Conservation (phyloP, 2,113 vertebrate species). For the Macaca nemestrina region DNA sequence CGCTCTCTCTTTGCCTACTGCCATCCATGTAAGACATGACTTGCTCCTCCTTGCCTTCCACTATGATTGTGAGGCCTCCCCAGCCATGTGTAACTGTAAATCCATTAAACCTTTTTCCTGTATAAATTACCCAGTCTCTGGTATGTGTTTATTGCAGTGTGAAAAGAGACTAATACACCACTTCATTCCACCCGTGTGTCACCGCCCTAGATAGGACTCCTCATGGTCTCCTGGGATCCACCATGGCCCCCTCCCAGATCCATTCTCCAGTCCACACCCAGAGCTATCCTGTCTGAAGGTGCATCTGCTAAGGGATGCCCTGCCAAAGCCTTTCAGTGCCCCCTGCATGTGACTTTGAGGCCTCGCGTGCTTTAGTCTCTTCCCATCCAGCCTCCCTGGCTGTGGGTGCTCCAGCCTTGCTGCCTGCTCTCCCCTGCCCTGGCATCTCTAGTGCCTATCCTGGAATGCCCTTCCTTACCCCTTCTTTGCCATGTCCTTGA, state of each 20-base stretch:
- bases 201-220: fast-evolving
- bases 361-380: neutral
- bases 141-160: too few relatives aligned
- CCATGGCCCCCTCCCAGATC: neutral
- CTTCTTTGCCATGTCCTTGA: neutral
- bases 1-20: too few relatives aligned
- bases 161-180: too few relatives aligned
- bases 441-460: neutral
- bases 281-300: neutral
- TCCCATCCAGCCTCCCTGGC: neutral
- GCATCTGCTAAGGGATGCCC: neutral
- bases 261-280: neutral
- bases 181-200: fast-evolving
- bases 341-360: neutral
- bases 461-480: too few relatives aligned
- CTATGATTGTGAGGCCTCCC: too few relatives aligned
- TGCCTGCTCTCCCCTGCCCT: neutral
- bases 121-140: too few relatives aligned
- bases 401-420: neutral
- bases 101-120: too few relatives aligned
- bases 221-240: neutral
- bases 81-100: too few relatives aligned
- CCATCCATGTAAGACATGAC: too few relatives aligned
- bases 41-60: too few relatives aligned
- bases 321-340: neutral